Percentiles rank a stretch among this genome's conserved stretches.
phyloP scores from a whole-genome alignment of 2,888 invertebrate species.

The Nomada hirtipes region DNA sequence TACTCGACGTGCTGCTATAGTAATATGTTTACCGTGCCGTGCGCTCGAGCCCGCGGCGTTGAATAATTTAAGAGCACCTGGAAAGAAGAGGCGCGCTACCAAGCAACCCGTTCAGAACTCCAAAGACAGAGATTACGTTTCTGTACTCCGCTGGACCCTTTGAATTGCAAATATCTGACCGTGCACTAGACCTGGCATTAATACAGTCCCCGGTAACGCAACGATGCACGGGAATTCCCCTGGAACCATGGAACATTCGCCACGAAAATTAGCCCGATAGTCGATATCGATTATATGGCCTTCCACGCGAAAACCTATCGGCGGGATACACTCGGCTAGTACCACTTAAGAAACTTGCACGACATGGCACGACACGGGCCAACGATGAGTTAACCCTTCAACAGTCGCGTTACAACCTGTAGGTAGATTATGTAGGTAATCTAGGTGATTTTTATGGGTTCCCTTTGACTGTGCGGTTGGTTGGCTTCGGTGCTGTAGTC shows the following conservation, averaged over 20 bases:
- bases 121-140: slow-evolving; percentile 50
- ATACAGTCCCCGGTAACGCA: slow-evolving; percentile 30
- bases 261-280: slow-evolving; percentile 28
- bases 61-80: slow-evolving; percentile 38
- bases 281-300: slow-evolving; percentile 11
- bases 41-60: slow-evolving; percentile 23
- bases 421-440: slow-evolving; percentile 17
- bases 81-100: slow-evolving; percentile 18
- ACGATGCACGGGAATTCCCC: slow-evolving; percentile 26
- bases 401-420: slow-evolving; percentile 3
- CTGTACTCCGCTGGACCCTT: slow-evolving; percentile 33
- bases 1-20: slow-evolving; percentile 15
- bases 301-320: slow-evolving; percentile 8
- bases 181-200: slow-evolving; percentile 39
- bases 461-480: no score
- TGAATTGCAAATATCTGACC: slow-evolving; percentile 45
- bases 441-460: slow-evolving; percentile 9
- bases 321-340: background rate
- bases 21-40: slow-evolving; percentile 39
- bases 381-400: slow-evolving; percentile 21
- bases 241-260: slow-evolving; percentile 17
- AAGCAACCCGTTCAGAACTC: slow-evolving; percentile 25
- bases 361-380: background rate
- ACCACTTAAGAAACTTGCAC: background rate
- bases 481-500: background rate